Base-by-base conservation (phyloP, 2,888 invertebrate genomes). In the Endotricha flammealis region DNA sequence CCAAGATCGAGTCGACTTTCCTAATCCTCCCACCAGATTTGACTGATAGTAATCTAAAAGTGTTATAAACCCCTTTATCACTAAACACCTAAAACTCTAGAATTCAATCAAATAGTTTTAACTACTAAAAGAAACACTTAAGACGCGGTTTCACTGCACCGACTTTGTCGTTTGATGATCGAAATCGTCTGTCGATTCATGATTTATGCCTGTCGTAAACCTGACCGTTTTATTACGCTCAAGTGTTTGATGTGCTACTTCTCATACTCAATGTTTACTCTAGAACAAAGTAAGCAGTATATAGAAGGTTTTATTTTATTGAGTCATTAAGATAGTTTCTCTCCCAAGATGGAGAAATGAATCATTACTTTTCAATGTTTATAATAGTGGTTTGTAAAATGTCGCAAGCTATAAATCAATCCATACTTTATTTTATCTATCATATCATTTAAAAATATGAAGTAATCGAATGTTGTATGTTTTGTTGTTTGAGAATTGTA, bases 191-290 rank as follows among this genome's bases (percentile, higher is more conserved):
- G 63, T 71, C 75, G 67, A 79, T 71, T 50, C 56, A 62, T 80
- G 81, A 82, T 82, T 82, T 80, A 82, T 64, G 68, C 47, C 45
- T 25, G 51, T 66, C 72, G 59, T 81, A 75, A 80, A 80, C 63
- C 58, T 72, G 71, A 73, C 76, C 77, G 64, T 72, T 81, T 77
- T 78, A 81, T 72, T 60, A 61, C 59, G 46, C 53, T 44, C 53
- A 42, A 57, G 54, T 54, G 64, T 63, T 65, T 63, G 58, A 64
- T 63, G 60, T 53, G 52, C 53, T 47, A 54, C 57, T 53, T 56
- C 53, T 53, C 49, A 53, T 53, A 53, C 52, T 60, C 51, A 48
- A 25, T 50, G 61, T 58, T 60, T 63, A 61, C 59, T 50, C 54
- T 51, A 36, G 48, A 52, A 64, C 63, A 61, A 60, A 62, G 61